Conservation (phyloP, 37 sponge, comb jelly and placozoan genomes). For the Amphimedon queenslandica region DNA sequence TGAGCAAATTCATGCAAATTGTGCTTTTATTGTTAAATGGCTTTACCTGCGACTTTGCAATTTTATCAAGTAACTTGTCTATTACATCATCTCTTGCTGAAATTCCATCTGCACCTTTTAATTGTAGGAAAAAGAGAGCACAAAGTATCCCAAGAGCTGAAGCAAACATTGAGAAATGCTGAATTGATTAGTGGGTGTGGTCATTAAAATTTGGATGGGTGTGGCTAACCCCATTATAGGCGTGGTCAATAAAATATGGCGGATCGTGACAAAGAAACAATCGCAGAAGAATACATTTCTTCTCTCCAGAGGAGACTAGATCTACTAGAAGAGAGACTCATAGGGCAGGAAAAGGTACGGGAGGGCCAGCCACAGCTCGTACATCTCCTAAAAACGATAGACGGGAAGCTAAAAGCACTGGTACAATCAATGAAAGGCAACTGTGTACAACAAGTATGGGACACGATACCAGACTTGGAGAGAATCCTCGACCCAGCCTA, state of each 20-base stretch:
- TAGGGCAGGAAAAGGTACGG: conserved; percentile 2
- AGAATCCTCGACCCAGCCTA: conserved; percentile 19
- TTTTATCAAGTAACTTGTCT: not conserved
- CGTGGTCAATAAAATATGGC: too few species aligned
- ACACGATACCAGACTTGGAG: conserved; percentile 31
- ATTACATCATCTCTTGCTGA: not conserved
- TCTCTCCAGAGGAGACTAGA: conserved; percentile 32
- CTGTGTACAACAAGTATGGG: conserved; percentile 4
- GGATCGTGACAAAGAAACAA: too few species aligned
- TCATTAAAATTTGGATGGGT: too few species aligned
- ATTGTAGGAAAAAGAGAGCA: too few species aligned
- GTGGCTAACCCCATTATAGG: too few species aligned
- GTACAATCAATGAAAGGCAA: not conserved
- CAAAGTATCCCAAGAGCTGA: too few species aligned
- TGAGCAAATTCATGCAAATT: too few species aligned
- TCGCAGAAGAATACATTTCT: too few species aligned
- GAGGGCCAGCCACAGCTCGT: conserved; percentile 22
- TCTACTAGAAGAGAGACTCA: conserved; percentile 35
- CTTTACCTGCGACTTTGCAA: not conserved
- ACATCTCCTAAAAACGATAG: conserved; percentile 6
- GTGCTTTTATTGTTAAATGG: too few species aligned
- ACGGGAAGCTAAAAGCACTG: not conserved
- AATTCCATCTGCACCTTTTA: too few species aligned
- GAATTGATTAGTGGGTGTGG: too few species aligned
- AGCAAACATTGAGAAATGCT: too few species aligned